Conservation (phyloP, 2,797 vertebrate species). For the Acanthis flammea region DNA sequence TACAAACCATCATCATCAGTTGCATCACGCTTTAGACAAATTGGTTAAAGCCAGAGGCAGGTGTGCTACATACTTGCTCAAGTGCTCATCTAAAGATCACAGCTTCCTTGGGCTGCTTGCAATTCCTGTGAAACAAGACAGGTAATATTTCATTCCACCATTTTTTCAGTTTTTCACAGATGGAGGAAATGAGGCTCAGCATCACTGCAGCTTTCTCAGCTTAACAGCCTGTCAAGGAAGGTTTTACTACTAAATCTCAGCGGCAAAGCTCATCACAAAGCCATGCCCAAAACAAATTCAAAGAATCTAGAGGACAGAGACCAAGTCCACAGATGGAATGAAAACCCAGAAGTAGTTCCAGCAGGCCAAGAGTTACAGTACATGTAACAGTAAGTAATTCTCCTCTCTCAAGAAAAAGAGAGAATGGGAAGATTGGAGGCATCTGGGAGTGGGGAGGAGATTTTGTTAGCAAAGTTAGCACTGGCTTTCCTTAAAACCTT, state of each 20-base stretch:
- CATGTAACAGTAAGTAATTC: background rate
- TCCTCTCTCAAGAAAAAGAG: background rate
- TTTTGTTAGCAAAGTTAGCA: background rate
- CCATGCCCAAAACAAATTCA: background rate
- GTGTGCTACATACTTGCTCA: background rate
- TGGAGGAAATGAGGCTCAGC: background rate
- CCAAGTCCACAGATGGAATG: background rate
- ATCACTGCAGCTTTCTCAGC: background rate
- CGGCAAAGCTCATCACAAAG: background rate
- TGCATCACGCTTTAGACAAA: background rate
- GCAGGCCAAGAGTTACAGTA: background rate
- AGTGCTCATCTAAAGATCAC: background rate
- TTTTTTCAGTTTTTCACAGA: background rate
- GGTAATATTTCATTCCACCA: background rate
- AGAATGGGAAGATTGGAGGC: background rate
- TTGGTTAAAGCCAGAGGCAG: background rate
- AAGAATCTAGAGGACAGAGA: background rate
- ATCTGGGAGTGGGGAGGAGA: background rate
- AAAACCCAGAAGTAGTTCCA: background rate
- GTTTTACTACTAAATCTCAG: background rate
- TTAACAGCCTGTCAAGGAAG: background rate
- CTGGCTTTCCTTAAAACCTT: background rate
- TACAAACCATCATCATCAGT: background rate
- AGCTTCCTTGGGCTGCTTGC: background rate
- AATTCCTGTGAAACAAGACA: background rate